Evolutionary conservation across 2,113 vertebrate species (phyloP).

Genomic region (Apteryx owenii): DNA sequence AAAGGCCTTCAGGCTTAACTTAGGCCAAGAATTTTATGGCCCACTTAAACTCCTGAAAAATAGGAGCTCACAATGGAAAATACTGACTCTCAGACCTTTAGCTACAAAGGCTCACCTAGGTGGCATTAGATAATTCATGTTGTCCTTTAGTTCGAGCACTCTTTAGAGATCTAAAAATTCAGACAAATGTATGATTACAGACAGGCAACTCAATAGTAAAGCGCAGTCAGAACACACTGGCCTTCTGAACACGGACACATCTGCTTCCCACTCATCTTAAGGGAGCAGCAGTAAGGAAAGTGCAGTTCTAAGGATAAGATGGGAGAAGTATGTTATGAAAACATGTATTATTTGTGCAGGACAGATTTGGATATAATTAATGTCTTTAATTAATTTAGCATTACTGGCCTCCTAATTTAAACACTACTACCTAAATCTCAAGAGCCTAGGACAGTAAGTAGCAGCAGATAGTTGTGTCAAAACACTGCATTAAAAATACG

Average conservation of each 20-base stretch:
- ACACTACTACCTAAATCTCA: background rate
- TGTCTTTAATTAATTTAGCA: constrained; percentile 22
- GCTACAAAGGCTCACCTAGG: constrained; percentile 61
- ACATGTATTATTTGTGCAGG: background rate
- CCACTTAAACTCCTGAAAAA: constrained; percentile 66
- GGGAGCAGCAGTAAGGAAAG: background rate
- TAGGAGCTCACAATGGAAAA: constrained; percentile 61
- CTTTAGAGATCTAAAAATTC: constrained; percentile 17
- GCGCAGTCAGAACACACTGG: constrained; percentile 9
- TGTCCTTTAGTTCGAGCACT: background rate
- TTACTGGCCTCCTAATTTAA: background rate
- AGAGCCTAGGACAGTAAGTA: background rate
- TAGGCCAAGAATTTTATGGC: constrained; percentile 56
- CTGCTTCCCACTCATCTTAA: background rate
- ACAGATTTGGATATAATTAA: background rate
- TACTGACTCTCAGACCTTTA: constrained; percentile 58
- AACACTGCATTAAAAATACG: background rate
- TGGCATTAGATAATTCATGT: background rate
- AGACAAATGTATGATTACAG: background rate
- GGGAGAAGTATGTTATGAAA: background rate
- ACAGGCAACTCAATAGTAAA: background rate
- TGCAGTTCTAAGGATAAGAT: background rate
- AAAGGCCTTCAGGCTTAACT: constrained; percentile 39
- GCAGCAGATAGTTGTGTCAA: background rate
- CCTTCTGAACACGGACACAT: background rate